Percentiles rank a stretch among this genome's conserved stretches.
Evolutionary conservation across 2,888 invertebrate genomes (phyloP).

Genomic region (Teleiodes luculella): DNA sequence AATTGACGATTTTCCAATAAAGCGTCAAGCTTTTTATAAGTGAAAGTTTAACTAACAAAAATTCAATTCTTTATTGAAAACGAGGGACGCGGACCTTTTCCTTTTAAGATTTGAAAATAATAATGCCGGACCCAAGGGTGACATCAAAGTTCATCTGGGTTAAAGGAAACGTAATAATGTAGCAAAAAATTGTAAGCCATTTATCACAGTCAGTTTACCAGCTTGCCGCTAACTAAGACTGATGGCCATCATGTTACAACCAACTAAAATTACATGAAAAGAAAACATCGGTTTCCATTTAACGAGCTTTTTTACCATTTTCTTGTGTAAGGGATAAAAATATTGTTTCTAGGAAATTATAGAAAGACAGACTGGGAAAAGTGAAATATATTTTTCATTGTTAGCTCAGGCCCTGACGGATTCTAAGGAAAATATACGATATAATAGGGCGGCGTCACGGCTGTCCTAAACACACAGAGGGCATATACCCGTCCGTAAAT

Average conservation of each 20-base stretch:
- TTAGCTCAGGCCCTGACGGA: not conserved
- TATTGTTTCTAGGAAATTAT: not conserved
- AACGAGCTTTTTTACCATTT: not conserved
- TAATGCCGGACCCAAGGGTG: not conserved
- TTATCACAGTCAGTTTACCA: constrained; percentile 1
- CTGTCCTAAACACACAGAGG: constrained; percentile 12
- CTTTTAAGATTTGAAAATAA: too few relatives aligned
- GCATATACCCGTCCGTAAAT: not conserved
- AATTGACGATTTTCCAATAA: too few relatives aligned
- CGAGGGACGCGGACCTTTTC: too few relatives aligned
- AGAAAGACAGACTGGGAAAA: not conserved
- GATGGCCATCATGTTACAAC: constrained; percentile 4
- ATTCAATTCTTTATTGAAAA: too few relatives aligned
- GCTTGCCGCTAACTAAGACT: constrained; percentile 8
- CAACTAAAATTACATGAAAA: not conserved
- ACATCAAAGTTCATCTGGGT: not conserved
- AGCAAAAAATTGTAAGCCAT: not conserved
- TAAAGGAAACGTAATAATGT: not conserved
- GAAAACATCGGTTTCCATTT: constrained; percentile 9
- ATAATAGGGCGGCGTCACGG: not conserved
- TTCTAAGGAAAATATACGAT: not conserved
- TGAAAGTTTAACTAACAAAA: too few relatives aligned
- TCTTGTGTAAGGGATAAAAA: not conserved
- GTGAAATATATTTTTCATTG: not conserved
- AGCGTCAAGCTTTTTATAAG: too few relatives aligned